Conservation (phyloP, 2,888 invertebrate genomes). For the Subacronicta megacephala region DNA sequence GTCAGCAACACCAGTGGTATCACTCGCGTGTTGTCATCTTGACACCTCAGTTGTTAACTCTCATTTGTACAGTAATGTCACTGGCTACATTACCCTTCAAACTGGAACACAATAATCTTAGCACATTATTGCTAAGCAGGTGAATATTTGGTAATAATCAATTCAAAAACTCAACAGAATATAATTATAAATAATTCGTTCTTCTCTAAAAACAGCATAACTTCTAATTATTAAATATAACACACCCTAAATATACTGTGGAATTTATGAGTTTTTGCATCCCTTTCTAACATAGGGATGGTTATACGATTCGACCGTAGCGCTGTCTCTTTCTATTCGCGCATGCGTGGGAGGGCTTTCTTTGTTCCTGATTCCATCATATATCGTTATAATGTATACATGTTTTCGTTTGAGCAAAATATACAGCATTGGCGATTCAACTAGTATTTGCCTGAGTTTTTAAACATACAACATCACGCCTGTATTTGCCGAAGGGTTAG, state of each 20-base stretch:
- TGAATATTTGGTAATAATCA: too few relatives aligned
- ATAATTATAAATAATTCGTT: background rate
- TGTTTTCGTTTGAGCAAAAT: background rate
- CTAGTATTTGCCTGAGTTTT: background rate
- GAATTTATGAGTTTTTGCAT: slow-evolving; percentile 68
- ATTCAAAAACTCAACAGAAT: too few relatives aligned
- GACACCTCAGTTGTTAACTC: too few relatives aligned
- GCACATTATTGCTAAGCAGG: too few relatives aligned
- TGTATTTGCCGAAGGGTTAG: too few relatives aligned
- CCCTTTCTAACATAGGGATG: slow-evolving; percentile 39
- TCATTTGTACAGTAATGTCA: too few relatives aligned
- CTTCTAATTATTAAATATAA: slow-evolving; percentile 16
- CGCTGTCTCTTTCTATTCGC: slow-evolving; percentile 55
- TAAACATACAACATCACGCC: too few relatives aligned
- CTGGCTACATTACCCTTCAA: too few relatives aligned
- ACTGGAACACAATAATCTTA: too few relatives aligned
- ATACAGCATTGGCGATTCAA: background rate
- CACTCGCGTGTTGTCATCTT: too few relatives aligned
- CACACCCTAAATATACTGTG: slow-evolving; percentile 34
- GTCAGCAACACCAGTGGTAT: too few relatives aligned
- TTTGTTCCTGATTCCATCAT: slow-evolving; percentile 58
- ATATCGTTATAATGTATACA: background rate
- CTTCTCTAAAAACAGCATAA: slow-evolving; percentile 5
- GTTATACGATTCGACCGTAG: slow-evolving; percentile 41
- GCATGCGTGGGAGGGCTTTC: slow-evolving; percentile 64